Evolutionary conservation across 2,113 vertebrate genomes (phyloP), one percentile per base, ranked within the genome.

Genomic region (Gallinago undulata): DNA sequence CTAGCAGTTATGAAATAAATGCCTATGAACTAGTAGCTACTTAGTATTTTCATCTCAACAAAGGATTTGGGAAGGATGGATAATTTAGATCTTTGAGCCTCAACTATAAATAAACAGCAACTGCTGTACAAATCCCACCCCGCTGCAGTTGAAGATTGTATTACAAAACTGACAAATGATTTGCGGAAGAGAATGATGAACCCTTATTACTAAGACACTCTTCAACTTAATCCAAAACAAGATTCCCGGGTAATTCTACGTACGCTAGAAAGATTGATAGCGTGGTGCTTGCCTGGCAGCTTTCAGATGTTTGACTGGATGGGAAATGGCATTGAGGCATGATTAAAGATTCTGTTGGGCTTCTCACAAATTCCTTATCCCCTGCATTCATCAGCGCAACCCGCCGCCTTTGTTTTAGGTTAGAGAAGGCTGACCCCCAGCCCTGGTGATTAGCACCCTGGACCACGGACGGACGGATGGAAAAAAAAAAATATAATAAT

Each of bases 151-250:
- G 92, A 77, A 93, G 95, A 96, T 70, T 43, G 94, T 86, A 79
- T 97, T 90, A 79, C 94, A 95, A 95, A 94, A 76, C 95, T 97
- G 97, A 98, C 97, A 97, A 97, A 97, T 95, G 97, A 94, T 96
- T 97, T 97, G 96, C 87, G 16, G 96, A 97, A 93, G 95, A 96
- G 96, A 97, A 97, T 73, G 97, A 98, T 97, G 97, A 95, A 93
- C 96, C 88, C 97, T 97, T 97, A 97, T 98, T 97, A 97, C 95
- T 70, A 84, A 96, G 93, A 97, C 94, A 93, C 97, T 97, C 97
- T 98, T 97, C 94, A 96, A 96, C 96, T 97, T 97, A 97, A 98
- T 97, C 98, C 96, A 96, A 95, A 98, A 97, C 96, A 97, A 97
- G 97, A 97, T 97, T 97, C 96, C 95, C 28, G 94, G 97, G 96